Percentiles rank a stretch among this genome's conserved stretches.
Evolutionary conservation across 2,797 vertebrate genomes (phyloP).

Genomic region (Triplophysa yarkandensis): DNA sequence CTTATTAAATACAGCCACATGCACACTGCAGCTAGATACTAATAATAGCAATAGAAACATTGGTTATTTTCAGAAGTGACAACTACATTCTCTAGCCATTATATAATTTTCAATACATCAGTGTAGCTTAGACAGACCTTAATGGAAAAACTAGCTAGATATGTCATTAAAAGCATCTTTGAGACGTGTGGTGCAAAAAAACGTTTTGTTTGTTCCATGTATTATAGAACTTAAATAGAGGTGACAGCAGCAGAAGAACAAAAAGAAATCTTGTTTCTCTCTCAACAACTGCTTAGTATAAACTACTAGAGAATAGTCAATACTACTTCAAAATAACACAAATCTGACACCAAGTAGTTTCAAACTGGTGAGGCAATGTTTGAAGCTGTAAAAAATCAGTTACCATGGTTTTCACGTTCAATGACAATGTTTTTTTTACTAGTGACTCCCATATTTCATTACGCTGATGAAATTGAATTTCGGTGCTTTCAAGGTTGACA

Average conservation of each 20-base stretch:
- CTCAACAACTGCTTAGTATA: neutral
- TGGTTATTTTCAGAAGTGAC: neutral
- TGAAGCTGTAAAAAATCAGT: neutral
- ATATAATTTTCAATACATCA: neutral
- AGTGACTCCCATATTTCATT: too few relatives aligned
- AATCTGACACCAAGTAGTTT: neutral
- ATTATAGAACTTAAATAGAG: neutral
- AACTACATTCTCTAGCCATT: neutral
- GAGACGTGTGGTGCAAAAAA: neutral
- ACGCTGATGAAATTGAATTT: too few relatives aligned
- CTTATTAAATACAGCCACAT: slow-evolving; percentile 73
- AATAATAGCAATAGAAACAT: neutral
- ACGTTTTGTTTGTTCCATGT: neutral
- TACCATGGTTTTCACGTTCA: neutral
- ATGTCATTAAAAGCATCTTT: neutral
- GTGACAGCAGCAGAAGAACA: neutral
- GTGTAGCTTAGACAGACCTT: neutral
- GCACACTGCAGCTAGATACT: neutral
- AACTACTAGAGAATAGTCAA: neutral
- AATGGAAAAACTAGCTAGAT: neutral
- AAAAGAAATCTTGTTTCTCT: neutral
- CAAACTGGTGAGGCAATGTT: neutral
- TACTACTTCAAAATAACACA: neutral
- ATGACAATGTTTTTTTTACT: too few relatives aligned
- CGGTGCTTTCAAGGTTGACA: too few relatives aligned